Conservation (phyloP, 2,113 vertebrate genomes). For the Oncorhynchus gorbuscha region DNA sequence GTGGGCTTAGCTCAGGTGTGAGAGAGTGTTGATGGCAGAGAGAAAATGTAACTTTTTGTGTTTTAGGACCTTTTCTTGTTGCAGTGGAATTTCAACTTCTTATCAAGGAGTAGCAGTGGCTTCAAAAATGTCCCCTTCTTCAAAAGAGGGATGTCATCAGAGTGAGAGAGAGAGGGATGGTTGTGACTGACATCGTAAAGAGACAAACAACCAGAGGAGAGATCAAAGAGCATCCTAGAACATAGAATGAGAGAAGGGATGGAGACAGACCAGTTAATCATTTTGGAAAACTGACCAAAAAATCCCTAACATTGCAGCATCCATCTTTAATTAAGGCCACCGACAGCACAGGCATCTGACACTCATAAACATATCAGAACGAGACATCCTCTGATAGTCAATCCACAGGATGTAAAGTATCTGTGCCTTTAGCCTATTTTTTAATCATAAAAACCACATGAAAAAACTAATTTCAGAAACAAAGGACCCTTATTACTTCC, state of each 20-base stretch:
- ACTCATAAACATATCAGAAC: not conserved
- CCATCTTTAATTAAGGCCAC: not conserved
- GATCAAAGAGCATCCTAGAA: conserved; percentile 33
- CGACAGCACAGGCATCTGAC: not conserved
- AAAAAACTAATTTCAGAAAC: conserved; percentile 25
- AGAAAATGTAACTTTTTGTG: not conserved
- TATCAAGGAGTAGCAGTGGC: conserved; percentile 21
- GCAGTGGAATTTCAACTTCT: conserved; percentile 26
- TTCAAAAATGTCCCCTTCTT: conserved; percentile 34
- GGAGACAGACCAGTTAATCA: conserved; percentile 11
- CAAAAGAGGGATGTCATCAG: conserved; percentile 20
- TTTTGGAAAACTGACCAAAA: conserved; percentile 4
- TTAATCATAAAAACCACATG: conserved; percentile 34
- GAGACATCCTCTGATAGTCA: not conserved
- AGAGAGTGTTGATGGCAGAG: conserved; percentile 17
- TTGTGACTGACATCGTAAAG: conserved; percentile 17
- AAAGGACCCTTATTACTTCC: conserved; percentile 39
- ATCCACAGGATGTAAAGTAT: too few relatives aligned
- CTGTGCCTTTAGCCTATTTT: not conserved
- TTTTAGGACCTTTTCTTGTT: not conserved
- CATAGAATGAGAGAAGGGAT: not conserved
- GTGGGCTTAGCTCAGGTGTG: conserved; percentile 7
- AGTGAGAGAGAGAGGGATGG: conserved; percentile 14
- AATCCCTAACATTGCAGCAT: too few relatives aligned
- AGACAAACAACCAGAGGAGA: conserved; percentile 24